Percentiles rank a stretch among this genome's conserved stretches.
These are phyloP conservation scores for Tragelaphus buxtoni DNA, from an alignment of 2,113 vertebrate species.

Conservation along the genomic window DNA sequence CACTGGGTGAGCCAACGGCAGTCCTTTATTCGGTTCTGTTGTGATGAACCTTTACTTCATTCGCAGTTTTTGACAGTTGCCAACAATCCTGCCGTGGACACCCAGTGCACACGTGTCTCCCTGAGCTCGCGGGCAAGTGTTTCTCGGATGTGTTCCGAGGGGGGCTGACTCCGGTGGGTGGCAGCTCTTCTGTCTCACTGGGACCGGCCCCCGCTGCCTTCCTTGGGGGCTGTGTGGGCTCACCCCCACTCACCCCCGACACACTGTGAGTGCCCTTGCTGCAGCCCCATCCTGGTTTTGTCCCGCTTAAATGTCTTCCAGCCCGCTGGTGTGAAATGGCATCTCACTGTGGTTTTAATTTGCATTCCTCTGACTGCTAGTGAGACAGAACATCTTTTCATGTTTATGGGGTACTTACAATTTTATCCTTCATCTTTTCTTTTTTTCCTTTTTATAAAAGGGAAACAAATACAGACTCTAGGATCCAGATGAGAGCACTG, in stretches of 20 bases:
- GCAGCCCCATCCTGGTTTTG: accelerated
- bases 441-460: not conserved
- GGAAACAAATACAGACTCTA: not conserved
- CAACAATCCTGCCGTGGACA: accelerated
- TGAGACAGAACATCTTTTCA: not conserved
- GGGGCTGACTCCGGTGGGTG: not conserved
- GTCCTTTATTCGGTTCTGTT: accelerated
- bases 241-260: accelerated
- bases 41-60: not conserved
- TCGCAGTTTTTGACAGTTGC: not conserved
- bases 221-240: accelerated
- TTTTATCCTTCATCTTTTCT: not conserved
- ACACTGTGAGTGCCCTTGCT: accelerated
- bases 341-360: not conserved
- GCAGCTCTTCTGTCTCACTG: too few species aligned
- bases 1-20: accelerated
- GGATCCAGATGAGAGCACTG: not conserved
- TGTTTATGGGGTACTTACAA: not conserved
- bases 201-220: not conserved
- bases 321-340: not conserved
- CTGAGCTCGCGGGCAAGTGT: accelerated
- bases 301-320: not conserved
- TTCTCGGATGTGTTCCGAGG: not conserved
- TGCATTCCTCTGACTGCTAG: not conserved
- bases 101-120: accelerated